Base-by-base conservation (phyloP, 1,140 invertebrate genomes). In the Heterodera schachtii region DNA sequence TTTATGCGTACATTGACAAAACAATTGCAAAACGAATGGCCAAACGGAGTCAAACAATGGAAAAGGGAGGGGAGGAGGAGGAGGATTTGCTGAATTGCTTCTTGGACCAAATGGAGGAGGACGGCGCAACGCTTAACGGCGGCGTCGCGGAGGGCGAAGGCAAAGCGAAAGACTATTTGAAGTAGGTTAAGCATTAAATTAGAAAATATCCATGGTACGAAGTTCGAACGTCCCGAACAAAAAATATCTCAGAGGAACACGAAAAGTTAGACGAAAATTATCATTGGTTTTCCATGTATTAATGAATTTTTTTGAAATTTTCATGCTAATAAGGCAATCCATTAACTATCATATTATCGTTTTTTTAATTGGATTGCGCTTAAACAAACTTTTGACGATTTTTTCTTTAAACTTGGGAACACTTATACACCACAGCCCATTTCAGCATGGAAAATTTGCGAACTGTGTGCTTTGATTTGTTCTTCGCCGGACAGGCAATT, bases 381-480 rank as follows among this genome's bases (percentile, higher is more conserved):
- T n/a, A n/a, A n/a, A n/a, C n/a, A n/a, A n/a, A n/a, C n/a, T n/a
- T n/a, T n/a, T n/a, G n/a, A n/a, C n/a, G n/a, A n/a, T n/a, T n/a
- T n/a, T n/a, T n/a, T n/a, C n/a, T n/a, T n/a, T n/a, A n/a, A 64
- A 49, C 7, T 57, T 66, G n/a, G 31, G 7, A 21, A 21, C n/a
- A n/a, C 44, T 66, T 75, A 21, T 9, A 21, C n/a, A 31, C 19
- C 67, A 60, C n/a, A 21, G 49, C 76, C 44, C 19, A 44, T 79
- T 70, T 79, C 46, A 81, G 80, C n/a, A 43, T 81, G 31, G n/a
- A 81, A 43, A 67, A 73, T 77, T 66, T 81, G 43, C 73, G 73
- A 52, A 46, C 41, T n/a, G 21, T 77, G 16, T 67, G 60, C 43
- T 67, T 46, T 19, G 80, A 81, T 69, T 21, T 81, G 44, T 81